phyloP scores from a whole-genome alignment of 2,888 invertebrate genomes.

The Dynastes tityus region DNA sequence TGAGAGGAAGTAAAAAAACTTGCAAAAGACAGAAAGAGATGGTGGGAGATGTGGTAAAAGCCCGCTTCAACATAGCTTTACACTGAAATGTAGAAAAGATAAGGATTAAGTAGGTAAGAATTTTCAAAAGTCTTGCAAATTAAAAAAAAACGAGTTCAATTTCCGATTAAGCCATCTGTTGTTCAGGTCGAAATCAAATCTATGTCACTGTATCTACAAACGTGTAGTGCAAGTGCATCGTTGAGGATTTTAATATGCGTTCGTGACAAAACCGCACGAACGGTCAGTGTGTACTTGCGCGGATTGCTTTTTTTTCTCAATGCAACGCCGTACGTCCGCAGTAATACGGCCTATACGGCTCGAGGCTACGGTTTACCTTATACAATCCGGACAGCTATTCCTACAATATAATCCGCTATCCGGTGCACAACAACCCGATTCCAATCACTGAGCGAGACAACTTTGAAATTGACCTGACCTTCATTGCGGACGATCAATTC shows the following conservation, averaged over 20 bases:
- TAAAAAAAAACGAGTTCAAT: no score
- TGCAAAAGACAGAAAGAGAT: no score
- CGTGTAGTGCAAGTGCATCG: not conserved
- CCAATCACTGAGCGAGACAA: slow-evolving; percentile 32
- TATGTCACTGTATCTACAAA: not conserved
- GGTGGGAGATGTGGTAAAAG: no score
- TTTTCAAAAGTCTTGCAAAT: no score
- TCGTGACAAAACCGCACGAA: slow-evolving; percentile 22
- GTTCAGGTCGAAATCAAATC: not conserved
- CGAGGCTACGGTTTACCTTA: slow-evolving; percentile 34
- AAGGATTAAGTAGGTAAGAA: no score
- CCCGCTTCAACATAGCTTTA: no score
- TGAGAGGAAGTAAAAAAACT: no score
- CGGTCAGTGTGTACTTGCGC: slow-evolving; percentile 3
- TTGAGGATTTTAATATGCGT: slow-evolving; percentile 11
- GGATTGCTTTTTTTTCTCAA: slow-evolving; percentile 20
- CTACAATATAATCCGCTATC: slow-evolving; percentile 45
- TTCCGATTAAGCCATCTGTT: no score
- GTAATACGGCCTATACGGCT: slow-evolving; percentile 27
- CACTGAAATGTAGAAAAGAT: no score
- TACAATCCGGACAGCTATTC: slow-evolving; percentile 32
- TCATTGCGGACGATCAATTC: slow-evolving; percentile 39
- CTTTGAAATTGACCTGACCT: slow-evolving; percentile 46
- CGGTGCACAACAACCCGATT: slow-evolving; percentile 25
- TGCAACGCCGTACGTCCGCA: slow-evolving; percentile 21